Evolutionary conservation across 2,113 vertebrate genomes (phyloP), one percentile per base, ranked within the genome.

Genomic region (Malaclemys terrapin): DNA sequence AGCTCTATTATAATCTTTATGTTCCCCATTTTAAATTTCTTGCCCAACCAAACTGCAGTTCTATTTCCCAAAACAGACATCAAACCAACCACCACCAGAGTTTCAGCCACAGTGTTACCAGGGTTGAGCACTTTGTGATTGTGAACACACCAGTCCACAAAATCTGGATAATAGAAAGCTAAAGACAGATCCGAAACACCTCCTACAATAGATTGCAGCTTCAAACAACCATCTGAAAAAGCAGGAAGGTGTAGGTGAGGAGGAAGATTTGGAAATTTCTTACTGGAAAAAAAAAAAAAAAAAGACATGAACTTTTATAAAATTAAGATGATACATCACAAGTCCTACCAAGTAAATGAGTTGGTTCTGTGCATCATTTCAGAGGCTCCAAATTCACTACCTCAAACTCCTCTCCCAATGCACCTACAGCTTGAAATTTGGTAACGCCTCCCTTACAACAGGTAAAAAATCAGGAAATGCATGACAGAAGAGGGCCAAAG

Each of bases 401-500:
- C 72, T 76, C 81, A 91, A 91, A 76, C 82, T 27, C 89, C 35
- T 3, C 82, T 80, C 65, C 29, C 25, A 79, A 38, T 47, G 82
- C 38, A 86, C 78, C 53, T 82, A 0, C 0, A 2, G 2, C 24
- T 6, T 9, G 53, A 54, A 89, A 86, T 38, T 20, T 62, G 84
- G 72, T 27, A 53, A 65, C 24, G 20, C 5, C 22, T 45, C 45
- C 45, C 45, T 87, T 82, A 50, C 47, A n/a, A 50, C 22, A 83
- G 27, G 8, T 80, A 24, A 92, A 92, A 85, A 19, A 27, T 75
- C 20, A 82, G 29, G 91, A 88, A 1, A 22, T 10, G 27, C 47
- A 80, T 85, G 47, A 72, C 84, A 85, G 78, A 89, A 54, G 5
- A 89, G 24, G 94, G 91, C 31, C 25, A 91, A 93, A 84, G 27